A percentile compares a stretch with the other conserved stretches of the same genome.
phyloP scores from a whole-genome alignment of 2,888 invertebrate genomes.

The Lochmaea capreae region DNA sequence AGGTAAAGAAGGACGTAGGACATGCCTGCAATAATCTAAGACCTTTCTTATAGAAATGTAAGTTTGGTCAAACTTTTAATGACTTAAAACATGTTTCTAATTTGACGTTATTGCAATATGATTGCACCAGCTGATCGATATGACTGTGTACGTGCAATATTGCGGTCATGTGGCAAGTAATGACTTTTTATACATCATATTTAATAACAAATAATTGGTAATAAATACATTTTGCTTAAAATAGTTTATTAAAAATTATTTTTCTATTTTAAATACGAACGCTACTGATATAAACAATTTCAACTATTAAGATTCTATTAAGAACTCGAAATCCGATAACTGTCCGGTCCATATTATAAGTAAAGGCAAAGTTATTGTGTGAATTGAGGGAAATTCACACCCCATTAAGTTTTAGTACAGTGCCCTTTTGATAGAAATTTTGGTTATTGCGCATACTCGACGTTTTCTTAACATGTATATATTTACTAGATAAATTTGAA shows the following conservation, averaged over 20 bases:
- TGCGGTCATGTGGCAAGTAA: too few species aligned
- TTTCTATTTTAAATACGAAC: background rate
- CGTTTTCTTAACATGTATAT: slow-evolving; percentile 15
- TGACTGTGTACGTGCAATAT: too few species aligned
- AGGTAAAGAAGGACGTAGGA: too few species aligned
- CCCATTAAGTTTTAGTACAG: slow-evolving; percentile 27
- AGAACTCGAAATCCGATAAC: slow-evolving; percentile 21
- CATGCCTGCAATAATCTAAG: too few species aligned
- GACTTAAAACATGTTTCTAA: too few species aligned
- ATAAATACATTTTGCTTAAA: too few species aligned
- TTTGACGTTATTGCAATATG: too few species aligned
- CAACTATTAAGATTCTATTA: slow-evolving; percentile 21
- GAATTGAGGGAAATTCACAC: slow-evolving; percentile 22
- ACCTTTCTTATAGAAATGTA: too few species aligned
- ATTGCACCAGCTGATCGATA: too few species aligned
- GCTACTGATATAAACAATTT: background rate
- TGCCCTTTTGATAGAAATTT: slow-evolving; percentile 3
- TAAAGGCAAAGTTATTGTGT: slow-evolving; percentile 14
- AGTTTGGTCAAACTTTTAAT: too few species aligned
- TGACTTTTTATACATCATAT: too few species aligned
- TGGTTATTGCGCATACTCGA: slow-evolving; percentile 21
- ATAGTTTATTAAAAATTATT: background rate
- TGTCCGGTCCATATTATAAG: slow-evolving; percentile 19
- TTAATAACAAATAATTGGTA: too few species aligned
- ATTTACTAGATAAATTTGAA: slow-evolving; percentile 28